Evolutionary conservation across 2,113 vertebrate species (phyloP), one percentile per base, ranked within the genome.

Genomic region (Ia io): DNA sequence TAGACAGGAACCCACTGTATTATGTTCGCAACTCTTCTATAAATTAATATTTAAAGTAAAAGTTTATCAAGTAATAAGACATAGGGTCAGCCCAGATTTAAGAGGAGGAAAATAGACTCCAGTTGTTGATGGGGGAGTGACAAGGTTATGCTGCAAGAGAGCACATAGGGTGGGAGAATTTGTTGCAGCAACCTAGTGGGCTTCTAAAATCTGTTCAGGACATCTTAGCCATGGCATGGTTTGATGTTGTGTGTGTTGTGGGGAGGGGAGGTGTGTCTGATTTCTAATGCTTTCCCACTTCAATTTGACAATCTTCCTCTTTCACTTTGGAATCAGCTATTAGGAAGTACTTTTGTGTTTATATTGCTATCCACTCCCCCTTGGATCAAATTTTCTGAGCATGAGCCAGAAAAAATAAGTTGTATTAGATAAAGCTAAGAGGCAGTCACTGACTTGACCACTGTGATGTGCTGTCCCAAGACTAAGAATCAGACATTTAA

Each of bases 41-140:
- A 23, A 40, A 37, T 86, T 76, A 79, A 90, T 76, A 90, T 84
- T 79, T 40, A 63, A 93, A 90, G 69, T 89, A 42, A 74, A 88
- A 18, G 1, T 49, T 76, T 61, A 30, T 42, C 53, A 88, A 88
- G 5, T 69, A 78, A 28, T 67, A 79, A 40, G 9, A 49, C 32
- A 87, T 1, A 42, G 5, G 5, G 18, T 79, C n/a, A 73, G 32
- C 18, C 59, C 23, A 76, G 42, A 89, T 63, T 87, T 51, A 83
- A 79, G 37, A 6, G n/a, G 53, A 32, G 6, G 30, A 7, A 84
- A 80, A 59, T 1, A 28, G 49, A 90, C 4, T 44, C n/a, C 28
- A 32, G 5, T 2, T 91, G 78, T 87, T 71, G 22, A 69, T 25
- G 63, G 28, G 1, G 51, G 37, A 84, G 70, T 69, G 47, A 86